Base-by-base conservation (phyloP, 2,797 vertebrate species). In the Tapirus indicus region DNA sequence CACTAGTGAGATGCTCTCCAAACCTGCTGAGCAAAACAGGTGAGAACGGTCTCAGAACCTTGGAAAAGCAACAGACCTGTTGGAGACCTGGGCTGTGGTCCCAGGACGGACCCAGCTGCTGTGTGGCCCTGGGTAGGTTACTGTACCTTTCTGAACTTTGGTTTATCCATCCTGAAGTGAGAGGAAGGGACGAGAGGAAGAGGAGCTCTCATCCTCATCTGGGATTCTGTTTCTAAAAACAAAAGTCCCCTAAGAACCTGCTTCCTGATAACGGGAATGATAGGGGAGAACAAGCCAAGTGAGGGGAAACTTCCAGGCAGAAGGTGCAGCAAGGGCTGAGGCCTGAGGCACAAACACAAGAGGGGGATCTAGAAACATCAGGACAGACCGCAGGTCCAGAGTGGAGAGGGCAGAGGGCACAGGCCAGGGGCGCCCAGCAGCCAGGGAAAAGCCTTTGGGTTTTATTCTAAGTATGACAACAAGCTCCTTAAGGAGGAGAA, bases 11-110 rank as follows among this genome's bases (percentile, higher is more conserved):
- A 25, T 0, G 14, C 77, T 88, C 32, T n/a, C 88, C 84, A 52
- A 90, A 83, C 86, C 32, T 18, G 11, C 90, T 41, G 25, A 96
- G 93, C 86, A 94, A 29, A 25, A 88, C 47, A 44, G 18, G n/a
- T 2, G 13, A 52, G 29, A 68, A 80, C 78, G 25, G n/a, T 74
- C 64, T 64, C 62, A 69, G 91, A 69, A 54, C 74, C 72, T 2
- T 35, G n/a, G 14, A 6, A 60, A 74, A 80, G 60, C 69, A 20
- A 60, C 2, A 8, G 41, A 23, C 16, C 3, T 2, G 4, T 16
- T 12, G 62, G 18, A 60, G 38, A 41, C 21, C 49, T 1, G 4
- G 20, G 58, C 41, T 90, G 12, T 11, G 47, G 47, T 58, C 72
- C 62, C 71, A 21, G 23, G 41, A 14, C 25, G 74, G 29, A 10